Evolutionary conservation across 2,113 vertebrate species (phyloP).

Genomic region (Crotalus helleri): DNA sequence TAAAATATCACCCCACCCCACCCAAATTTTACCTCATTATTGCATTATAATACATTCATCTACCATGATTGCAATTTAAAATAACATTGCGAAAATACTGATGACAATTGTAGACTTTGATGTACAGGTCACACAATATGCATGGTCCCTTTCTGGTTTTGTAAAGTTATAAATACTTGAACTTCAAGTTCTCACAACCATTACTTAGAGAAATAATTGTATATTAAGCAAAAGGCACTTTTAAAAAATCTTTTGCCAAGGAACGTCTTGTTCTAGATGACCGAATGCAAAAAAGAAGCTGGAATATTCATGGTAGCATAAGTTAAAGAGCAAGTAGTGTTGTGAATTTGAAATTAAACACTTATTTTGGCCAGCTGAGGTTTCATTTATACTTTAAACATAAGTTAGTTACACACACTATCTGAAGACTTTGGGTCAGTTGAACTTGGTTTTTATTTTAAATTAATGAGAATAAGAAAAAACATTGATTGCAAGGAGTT

Average conservation of each 20-base stretch:
- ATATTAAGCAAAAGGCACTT: constrained; percentile 68
- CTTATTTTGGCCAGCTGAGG: constrained; percentile 23
- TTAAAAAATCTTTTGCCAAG: constrained; percentile 50
- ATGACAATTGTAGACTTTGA: background rate
- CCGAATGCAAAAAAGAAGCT: constrained; percentile 65
- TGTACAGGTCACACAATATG: constrained; percentile 11
- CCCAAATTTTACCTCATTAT: background rate
- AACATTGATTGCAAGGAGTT: background rate
- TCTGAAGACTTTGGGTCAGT: constrained; percentile 23
- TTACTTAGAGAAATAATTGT: constrained; percentile 14
- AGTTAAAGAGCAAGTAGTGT: constrained; percentile 47
- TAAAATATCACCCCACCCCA: background rate
- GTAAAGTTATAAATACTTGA: constrained; percentile 24
- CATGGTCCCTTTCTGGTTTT: constrained; percentile 23
- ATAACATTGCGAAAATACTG: background rate
- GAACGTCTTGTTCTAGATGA: constrained; percentile 54
- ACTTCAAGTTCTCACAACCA: constrained; percentile 9
- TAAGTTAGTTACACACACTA: constrained; percentile 35
- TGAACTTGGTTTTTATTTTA: background rate
- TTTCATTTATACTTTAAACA: constrained; percentile 27
- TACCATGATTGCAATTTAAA: background rate
- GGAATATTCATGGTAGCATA: constrained; percentile 55
- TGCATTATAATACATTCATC: constrained; percentile 6
- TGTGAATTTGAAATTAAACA: constrained; percentile 53
- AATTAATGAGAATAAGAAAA: background rate